These are phyloP conservation scores for Meteorus sp. DNA, from an alignment of 1,140 invertebrate genomes.

Conservation along the genomic window DNA sequence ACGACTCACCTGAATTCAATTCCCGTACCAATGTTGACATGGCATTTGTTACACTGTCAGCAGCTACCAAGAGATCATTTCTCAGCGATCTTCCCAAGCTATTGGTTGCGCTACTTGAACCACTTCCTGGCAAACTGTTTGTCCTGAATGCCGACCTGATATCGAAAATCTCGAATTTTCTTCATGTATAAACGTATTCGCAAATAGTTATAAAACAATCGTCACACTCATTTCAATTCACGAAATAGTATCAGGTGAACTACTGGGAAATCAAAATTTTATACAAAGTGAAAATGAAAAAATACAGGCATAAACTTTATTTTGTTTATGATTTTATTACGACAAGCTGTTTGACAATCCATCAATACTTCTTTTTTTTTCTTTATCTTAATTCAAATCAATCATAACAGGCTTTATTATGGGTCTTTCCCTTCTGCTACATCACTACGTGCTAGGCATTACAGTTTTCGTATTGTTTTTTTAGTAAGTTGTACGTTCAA, in stretches of 20 bases:
- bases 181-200: slow-evolving; percentile 34
- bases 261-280: no score
- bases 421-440: no score
- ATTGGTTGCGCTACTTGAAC: slow-evolving; percentile 56
- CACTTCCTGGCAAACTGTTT: slow-evolving; percentile 57
- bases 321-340: slow-evolving; percentile 21
- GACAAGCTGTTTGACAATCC: slow-evolving; percentile 25
- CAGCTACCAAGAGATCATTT: slow-evolving; percentile 86
- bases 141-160: slow-evolving; percentile 60
- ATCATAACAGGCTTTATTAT: not conserved
- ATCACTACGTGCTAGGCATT: slow-evolving; percentile 18
- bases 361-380: slow-evolving; percentile 10
- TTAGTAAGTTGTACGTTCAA: not conserved
- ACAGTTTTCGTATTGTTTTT: not conserved
- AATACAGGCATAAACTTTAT: slow-evolving; percentile 23
- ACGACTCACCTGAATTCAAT: slow-evolving; percentile 81
- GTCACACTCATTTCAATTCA: not conserved
- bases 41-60: slow-evolving; percentile 93
- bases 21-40: slow-evolving; percentile 95
- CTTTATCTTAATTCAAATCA: slow-evolving; percentile 4
- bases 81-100: slow-evolving; percentile 69
- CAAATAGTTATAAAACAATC: slow-evolving; percentile 6
- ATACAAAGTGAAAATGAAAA: no score
- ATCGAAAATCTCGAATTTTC: slow-evolving; percentile 58
- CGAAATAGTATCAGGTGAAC: no score